Evolutionary conservation across 1,140 invertebrate genomes (phyloP), one percentile per base, ranked within the genome.

Genomic region (Batillaria attramentaria): DNA sequence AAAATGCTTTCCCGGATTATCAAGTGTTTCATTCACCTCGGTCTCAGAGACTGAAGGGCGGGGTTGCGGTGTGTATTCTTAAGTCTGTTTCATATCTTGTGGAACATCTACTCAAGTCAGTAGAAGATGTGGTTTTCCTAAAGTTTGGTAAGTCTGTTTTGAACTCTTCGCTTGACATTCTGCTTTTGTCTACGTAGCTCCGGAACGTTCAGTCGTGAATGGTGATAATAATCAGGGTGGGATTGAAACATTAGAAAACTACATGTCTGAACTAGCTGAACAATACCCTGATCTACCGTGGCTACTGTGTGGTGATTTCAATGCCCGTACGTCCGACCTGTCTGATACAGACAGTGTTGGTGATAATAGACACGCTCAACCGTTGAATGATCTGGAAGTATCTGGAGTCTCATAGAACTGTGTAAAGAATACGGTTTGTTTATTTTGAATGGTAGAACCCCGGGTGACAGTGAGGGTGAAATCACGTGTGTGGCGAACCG

Each of bases 251-350:
- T 4, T 68, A 10, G 31, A 68, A 20, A 65, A 18, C 10, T 31
- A 65, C 28, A 65, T 65, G 31, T n/a, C 60, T 16, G 6, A 33
- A 16, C 28, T 33, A 31, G 65, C 65, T 8, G 20, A 6, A n/a
- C 5, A 31, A 4, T 6, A 68, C 35, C 10, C 31, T 4, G 8
- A 68, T 35, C 37, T 33, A 68, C 65, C 31, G 20, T 68, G 65
- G 65, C 28, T 68, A 35, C 5, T 37, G 65, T 68, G 4, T 35
- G 65, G 65, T 20, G 35, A 68, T 68, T 68, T 68, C 20, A 68
- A 68, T 33, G 65, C 31, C 20, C 28, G 10, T 20, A 37, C 65
- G 65, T n/a, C 65, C 5, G 6, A 20, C 35, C 8, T 35, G 5
- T 33, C 8, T 35, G 65, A 68, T 33, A 4, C 37, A 33, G 5